Conservation (phyloP, 2,888 invertebrate genomes). For the Deilephila porcellus region DNA sequence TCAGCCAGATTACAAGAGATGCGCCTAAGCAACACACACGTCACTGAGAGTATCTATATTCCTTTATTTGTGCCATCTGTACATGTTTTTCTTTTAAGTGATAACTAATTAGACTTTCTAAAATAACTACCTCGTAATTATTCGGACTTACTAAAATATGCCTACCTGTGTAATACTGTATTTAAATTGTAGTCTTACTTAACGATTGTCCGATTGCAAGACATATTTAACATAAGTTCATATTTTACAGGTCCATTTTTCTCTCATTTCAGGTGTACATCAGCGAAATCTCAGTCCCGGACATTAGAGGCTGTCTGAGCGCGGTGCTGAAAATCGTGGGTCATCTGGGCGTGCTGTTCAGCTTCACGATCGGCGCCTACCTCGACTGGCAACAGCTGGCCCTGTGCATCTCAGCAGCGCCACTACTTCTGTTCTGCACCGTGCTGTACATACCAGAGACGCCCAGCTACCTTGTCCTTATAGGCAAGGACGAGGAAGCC, state of each 20-base stretch:
- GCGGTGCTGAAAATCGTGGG: conserved; percentile 94
- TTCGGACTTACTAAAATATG: too few relatives aligned
- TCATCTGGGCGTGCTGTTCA: conserved; percentile 93
- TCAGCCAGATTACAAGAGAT: too few relatives aligned
- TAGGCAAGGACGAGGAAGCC: conserved; percentile 88
- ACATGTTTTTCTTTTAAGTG: too few relatives aligned
- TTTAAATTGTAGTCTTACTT: too few relatives aligned
- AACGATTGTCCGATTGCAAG: too few relatives aligned
- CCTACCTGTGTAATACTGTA: too few relatives aligned
- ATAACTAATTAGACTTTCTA: too few relatives aligned
- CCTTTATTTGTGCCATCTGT: too few relatives aligned
- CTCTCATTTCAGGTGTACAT: conserved; percentile 89
- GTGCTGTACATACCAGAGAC: conserved; percentile 94
- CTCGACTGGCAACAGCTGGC: conserved; percentile 94
- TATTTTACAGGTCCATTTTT: background rate
- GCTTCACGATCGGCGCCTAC: conserved; percentile 92
- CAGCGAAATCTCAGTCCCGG: conserved; percentile 95
- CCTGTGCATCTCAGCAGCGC: conserved; percentile 90
- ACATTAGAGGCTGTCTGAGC: conserved; percentile 93
- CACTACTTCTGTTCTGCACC: conserved; percentile 90
- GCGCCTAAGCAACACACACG: too few relatives aligned
- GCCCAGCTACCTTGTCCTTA: conserved; percentile 92
- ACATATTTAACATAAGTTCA: too few relatives aligned
- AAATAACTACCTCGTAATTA: too few relatives aligned
- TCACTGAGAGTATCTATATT: too few relatives aligned